Evolutionary conservation across 2,797 vertebrate genomes (phyloP), one percentile per base, ranked within the genome.

Genomic region (Clamator glandarius): DNA sequence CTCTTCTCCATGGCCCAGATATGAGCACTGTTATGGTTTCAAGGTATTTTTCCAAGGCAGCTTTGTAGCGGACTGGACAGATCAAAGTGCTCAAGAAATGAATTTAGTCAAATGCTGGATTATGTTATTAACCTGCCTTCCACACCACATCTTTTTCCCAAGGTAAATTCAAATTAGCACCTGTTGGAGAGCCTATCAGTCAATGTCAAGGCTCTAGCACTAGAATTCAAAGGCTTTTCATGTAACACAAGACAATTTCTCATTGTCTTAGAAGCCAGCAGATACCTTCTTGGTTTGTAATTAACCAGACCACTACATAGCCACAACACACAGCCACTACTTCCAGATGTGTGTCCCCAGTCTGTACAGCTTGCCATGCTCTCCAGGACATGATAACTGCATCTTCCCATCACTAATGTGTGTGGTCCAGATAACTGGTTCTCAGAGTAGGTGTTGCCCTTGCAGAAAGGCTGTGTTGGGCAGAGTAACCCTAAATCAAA

Each of bases 121-220:
- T 74, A 85, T 83, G 55, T 84, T 87, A 92, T 91, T 84, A 67
- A 95, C 93, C 67, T 86, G 41, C 51, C 52, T 84, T 74, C 74
- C 77, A 21, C 28, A 69, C 67, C 90, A 89, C 3, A 1, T 82
- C 70, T 69, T 87, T 86, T 75, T 78, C 86, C 81, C 85, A 78
- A 93, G 91, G 67, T 91, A 93, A 90, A 93, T 92, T 79, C 69
- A 79, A 90, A 84, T 64, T 35, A 85, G 35, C 63, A 95, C 61
- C 82, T 92, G 81, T 59, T 91, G 85, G 52, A 68, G 46, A 87
- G 42, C 59, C 67, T 9, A 69, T 92, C 87, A 78, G 58, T 94
- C 94, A 89, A 7, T 36, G 81, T 36, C 74, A 54, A 57, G 29
- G 28, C 76, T 68, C 50, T 51, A n/a, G 62, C 42, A 33, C 33